Base-by-base conservation (phyloP, 2,888 invertebrate species). In the Ennomos erosarius region DNA sequence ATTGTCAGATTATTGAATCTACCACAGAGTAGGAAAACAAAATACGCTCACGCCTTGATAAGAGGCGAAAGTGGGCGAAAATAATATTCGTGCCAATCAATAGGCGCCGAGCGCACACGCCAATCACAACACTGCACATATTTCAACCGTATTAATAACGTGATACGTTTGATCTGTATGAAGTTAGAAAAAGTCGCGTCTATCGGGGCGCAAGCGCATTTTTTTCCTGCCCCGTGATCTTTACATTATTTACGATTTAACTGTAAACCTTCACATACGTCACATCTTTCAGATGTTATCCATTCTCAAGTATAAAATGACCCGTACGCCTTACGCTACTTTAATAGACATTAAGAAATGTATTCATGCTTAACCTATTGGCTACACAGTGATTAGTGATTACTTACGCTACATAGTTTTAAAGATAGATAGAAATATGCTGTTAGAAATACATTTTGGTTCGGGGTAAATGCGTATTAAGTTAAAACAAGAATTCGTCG, bases 271-370 rank as follows among this genome's bases (percentile, higher is more conserved):
- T 34, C 16, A 43, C 39, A 37, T 1, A 26, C 13, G 11, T 13
- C 33, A 61, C 48, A 53, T 56, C 55, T 62, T 59, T 59, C 42
- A 55, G 52, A 59, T 55, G 52, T 39, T 51, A 35, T 47, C 38
- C 49, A 37, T 37, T 16, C 43, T 35, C 43, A 40, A 33, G 16
- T 45, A 33, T 33, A 53, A 44, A 45, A 45, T 45, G 38, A 38
- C 44, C 44, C 33, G 11, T 38, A 34, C 10, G 10, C 9, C 16
- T 8, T 26, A 52, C 44, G 10, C 36, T 45, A 48, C 6, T 11
- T 36, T 35, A 36, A 35, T 36, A 46, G 11, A 45, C 34, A 36
- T 36, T 13, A 35, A 35, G 11, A 48, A 37, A 42, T 35, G 26
- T 16, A 5, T 36, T 37, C 52, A 9, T 26, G 10, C 33, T 44